Conservation (phyloP, 2,888 invertebrate species). For the Branchinecta sandiegonensis region DNA sequence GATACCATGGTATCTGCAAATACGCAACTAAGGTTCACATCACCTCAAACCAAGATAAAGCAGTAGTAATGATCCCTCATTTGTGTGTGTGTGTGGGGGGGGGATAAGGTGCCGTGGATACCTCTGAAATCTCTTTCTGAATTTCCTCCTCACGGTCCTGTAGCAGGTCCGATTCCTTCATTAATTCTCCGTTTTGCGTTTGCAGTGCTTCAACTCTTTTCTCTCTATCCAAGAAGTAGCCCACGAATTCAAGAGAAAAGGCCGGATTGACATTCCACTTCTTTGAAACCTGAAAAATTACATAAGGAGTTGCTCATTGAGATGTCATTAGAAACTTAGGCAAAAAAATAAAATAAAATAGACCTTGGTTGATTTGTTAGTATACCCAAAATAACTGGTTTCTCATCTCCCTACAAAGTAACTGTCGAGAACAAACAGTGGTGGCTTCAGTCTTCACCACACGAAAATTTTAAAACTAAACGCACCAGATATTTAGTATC, state of each 20-base stretch:
- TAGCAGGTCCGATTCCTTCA: not conserved
- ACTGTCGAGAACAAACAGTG: too few species aligned
- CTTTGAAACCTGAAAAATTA: constrained; percentile 41
- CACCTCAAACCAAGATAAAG: too few species aligned
- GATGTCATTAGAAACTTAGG: not conserved
- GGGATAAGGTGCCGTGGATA: not conserved
- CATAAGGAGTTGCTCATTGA: not conserved
- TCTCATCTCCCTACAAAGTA: too few species aligned
- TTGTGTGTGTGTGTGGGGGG: not conserved
- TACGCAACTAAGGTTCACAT: too few species aligned
- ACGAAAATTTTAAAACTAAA: too few species aligned
- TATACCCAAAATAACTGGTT: too few species aligned
- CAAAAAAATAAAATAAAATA: too few species aligned
- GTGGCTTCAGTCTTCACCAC: too few species aligned
- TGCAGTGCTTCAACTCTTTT: constrained; percentile 63
- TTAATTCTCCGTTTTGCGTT: constrained; percentile 37
- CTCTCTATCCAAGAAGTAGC: constrained; percentile 80
- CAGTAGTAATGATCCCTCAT: too few species aligned
- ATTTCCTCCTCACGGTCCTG: not conserved
- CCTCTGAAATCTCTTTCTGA: constrained; percentile 4
- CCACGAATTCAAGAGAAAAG: constrained; percentile 84
- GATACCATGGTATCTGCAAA: too few species aligned
- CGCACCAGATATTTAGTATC: too few species aligned
- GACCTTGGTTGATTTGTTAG: too few species aligned
- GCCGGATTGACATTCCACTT: constrained; percentile 91